Conservation (phyloP, 2,888 invertebrate genomes). For the Axea sp. region DNA sequence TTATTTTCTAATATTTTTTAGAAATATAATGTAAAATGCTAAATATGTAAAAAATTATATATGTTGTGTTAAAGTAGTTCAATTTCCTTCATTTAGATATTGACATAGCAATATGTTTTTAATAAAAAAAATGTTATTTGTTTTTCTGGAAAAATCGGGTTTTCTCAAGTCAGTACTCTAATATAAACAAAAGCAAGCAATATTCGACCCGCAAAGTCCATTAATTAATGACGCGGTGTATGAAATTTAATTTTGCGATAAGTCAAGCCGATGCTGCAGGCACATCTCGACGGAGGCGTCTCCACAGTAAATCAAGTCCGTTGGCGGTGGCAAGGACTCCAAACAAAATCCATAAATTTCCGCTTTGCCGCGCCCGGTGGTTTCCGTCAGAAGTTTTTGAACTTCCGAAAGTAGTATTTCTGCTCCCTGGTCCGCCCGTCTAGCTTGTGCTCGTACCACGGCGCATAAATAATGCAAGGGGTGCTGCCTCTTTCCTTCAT, state of each 20-base stretch:
- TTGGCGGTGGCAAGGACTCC: conserved; percentile 69
- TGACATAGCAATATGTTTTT: too few species aligned
- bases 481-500: conserved; percentile 52
- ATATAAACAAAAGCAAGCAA: not conserved
- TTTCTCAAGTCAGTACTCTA: too few species aligned
- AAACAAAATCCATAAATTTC: conserved; percentile 79
- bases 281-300: conserved; percentile 64
- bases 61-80: too few species aligned
- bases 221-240: conserved; percentile 59
- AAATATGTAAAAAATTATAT: too few species aligned
- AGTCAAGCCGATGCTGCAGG: conserved; percentile 58
- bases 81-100: too few species aligned
- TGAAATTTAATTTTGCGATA: conserved; percentile 57
- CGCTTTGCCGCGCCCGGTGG: conserved; percentile 75
- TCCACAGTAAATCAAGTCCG: conserved; percentile 74
- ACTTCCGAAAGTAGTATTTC: conserved; percentile 78
- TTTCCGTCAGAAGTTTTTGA: conserved; percentile 77
- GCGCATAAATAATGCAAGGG: conserved; percentile 74
- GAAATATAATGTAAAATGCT: too few species aligned
- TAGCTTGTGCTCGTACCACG: conserved; percentile 58
- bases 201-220: conserved; percentile 26
- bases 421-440: conserved; percentile 65
- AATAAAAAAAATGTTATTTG: too few species aligned
- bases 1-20: too few species aligned
- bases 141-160: too few species aligned